Evolutionary conservation across 2,888 invertebrate species (phyloP).

Genomic region (Drosophila aldrichi): DNA sequence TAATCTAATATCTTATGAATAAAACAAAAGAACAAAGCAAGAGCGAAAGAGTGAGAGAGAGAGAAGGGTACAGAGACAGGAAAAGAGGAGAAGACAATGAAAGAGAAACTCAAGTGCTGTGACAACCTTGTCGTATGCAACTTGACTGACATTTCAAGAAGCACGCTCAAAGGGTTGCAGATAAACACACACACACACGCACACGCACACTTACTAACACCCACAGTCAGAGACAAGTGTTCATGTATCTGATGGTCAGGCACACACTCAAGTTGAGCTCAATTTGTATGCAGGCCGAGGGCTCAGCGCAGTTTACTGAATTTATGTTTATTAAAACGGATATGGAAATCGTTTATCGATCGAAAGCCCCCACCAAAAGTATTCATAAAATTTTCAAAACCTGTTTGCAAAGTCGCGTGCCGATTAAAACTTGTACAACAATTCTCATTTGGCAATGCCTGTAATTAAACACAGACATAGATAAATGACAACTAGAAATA

Average conservation of each 20-base stretch:
- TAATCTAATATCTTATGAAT: constrained; percentile 31
- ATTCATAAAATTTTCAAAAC: constrained; percentile 33
- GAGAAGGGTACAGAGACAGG: background rate
- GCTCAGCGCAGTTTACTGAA: constrained; percentile 46
- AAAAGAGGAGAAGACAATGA: background rate
- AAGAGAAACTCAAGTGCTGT: constrained; percentile 36
- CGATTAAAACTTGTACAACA: constrained; percentile 16
- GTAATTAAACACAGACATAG: background rate
- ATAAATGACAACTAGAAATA: background rate
- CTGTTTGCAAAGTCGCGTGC: constrained; percentile 53
- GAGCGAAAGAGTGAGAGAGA: background rate
- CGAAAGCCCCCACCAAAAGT: constrained; percentile 8
- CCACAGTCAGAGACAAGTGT: constrained; percentile 27
- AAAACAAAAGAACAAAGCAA: constrained; percentile 20
- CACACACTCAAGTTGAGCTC: constrained; percentile 48
- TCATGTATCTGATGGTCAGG: constrained; percentile 43
- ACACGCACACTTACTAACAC: background rate
- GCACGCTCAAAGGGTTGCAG: constrained; percentile 41
- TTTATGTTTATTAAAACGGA: constrained; percentile 68
- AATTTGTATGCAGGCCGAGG: constrained; percentile 65
- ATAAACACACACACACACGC: constrained; percentile 23
- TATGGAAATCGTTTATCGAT: constrained; percentile 68
- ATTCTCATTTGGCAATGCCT: constrained; percentile 9
- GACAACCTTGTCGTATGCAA: constrained; percentile 58
- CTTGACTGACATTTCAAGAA: constrained; percentile 61